phyloP scores from a whole-genome alignment of 1,140 invertebrate species.

The Piezodorus guildinii region DNA sequence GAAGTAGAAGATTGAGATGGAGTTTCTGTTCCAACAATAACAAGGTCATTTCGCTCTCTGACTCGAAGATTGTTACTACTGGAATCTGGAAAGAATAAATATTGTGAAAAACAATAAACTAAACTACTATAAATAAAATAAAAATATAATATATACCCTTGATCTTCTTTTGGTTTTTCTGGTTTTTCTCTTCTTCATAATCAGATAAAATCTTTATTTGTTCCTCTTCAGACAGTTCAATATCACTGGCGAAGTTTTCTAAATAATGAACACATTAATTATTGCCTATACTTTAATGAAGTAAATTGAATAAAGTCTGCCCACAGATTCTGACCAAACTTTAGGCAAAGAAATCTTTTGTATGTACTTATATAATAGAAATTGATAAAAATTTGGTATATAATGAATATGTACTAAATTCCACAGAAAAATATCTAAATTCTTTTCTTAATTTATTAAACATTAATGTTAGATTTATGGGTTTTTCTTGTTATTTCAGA shows the following conservation, averaged over 20 bases:
- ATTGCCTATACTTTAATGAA: too few species aligned
- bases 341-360: too few species aligned
- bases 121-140: not conserved
- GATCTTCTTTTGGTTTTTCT: slow-evolving; percentile 16
- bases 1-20: slow-evolving; percentile 17
- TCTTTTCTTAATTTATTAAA: too few species aligned
- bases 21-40: slow-evolving; percentile 22
- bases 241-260: slow-evolving; percentile 13
- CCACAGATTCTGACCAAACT: too few species aligned
- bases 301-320: too few species aligned
- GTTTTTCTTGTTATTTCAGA: too few species aligned
- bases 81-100: not conserved
- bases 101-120: not conserved
- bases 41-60: slow-evolving; percentile 18
- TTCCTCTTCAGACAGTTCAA: slow-evolving; percentile 30
- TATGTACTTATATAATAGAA: too few species aligned
- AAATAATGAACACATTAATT: not conserved
- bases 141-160: not conserved
- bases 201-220: slow-evolving; percentile 28
- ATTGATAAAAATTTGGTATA: too few species aligned
- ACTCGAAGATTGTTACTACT: not conserved
- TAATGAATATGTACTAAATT: too few species aligned
- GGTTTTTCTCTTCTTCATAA: slow-evolving; percentile 26
- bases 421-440: too few species aligned
- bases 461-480: too few species aligned